Percentiles rank a stretch among this genome's conserved stretches.
These are phyloP conservation scores for Protobothrops flavoviridis DNA, from an alignment of 2,113 vertebrate species.

Conservation along the genomic window DNA sequence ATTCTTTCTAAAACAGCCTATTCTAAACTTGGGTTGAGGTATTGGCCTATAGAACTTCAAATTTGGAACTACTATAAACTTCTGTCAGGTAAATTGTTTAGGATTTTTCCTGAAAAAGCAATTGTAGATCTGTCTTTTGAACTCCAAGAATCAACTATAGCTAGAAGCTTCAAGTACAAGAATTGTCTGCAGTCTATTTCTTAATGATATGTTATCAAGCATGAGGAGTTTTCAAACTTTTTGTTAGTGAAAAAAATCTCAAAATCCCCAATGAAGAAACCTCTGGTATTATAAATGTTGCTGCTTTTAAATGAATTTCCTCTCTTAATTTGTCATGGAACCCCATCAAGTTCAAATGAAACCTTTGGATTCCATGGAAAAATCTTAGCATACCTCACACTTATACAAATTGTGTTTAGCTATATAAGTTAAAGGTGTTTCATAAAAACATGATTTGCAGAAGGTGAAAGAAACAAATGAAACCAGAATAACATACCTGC, in stretches of 20 bases:
- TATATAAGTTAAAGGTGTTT: neutral
- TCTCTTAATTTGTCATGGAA: neutral
- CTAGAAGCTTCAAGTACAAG: neutral
- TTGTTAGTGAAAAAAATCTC: neutral
- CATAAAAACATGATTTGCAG: neutral
- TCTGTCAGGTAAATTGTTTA: neutral
- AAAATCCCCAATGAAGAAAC: neutral
- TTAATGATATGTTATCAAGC: neutral
- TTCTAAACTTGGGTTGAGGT: neutral
- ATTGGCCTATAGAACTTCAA: neutral
- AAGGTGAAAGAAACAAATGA: neutral
- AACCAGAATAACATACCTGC: neutral
- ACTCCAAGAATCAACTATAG: neutral
- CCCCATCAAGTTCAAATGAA: neutral
- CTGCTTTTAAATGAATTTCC: neutral
- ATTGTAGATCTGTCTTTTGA: neutral
- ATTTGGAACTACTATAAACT: neutral
- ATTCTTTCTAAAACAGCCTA: neutral
- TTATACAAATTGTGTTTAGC: neutral
- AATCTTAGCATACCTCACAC: neutral
- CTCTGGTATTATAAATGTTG: neutral
- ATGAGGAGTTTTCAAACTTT: neutral
- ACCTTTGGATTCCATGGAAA: neutral
- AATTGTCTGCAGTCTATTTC: neutral
- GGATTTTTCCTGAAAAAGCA: neutral